Evolutionary conservation across 2,113 vertebrate species (phyloP), one percentile per base, ranked within the genome.

Genomic region (Chiloscyllium plagiosum): DNA sequence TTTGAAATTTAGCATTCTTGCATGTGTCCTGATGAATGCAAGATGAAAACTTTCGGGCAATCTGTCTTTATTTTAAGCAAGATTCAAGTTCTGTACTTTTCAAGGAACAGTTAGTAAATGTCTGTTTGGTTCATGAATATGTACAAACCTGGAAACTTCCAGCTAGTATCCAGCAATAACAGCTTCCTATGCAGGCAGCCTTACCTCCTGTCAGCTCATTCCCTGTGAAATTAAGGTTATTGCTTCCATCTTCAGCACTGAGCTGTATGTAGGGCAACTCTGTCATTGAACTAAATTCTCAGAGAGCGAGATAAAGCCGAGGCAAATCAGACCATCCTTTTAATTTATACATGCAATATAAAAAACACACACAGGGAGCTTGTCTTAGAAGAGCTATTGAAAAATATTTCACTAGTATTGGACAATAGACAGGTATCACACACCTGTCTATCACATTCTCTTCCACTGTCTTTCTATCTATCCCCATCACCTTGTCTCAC

Each of bases 221-320:
- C 56, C 61, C 89, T 78, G 89, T 3, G 65, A 92, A 92, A 92
- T 33, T 92, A 92, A 47, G 89, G 89, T 92, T 92, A 92, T 29
- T 2, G 89, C 15, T 65, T 17, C 52, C 26, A 56, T 37, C 24
- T 56, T 20, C 29, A 22, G 56, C 29, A n/a, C 26, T 17, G 50
- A 8, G 56, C 86, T 56, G 42, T 10, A 89, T 92, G 52, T 92
- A 56, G 89, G 61, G 13, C 89, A 92, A 33, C 89, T 33, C 33
- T 66, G 13, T 29, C 89, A 6, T 3, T 90, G 87, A 90, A 66
- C 89, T 92, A 92, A 61, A 92, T 92, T 92, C 15, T 13, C 52
- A 65, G 56, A 2, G 1, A 56, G 13, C 56, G 56, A 13, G 87
- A 22, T 12, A 29, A n/a, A 56, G 26, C 29, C 4, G 87, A 61